These are phyloP conservation scores for Leptoteleia sp. DNA, from an alignment of 1,140 invertebrate genomes.

Conservation along the genomic window DNA sequence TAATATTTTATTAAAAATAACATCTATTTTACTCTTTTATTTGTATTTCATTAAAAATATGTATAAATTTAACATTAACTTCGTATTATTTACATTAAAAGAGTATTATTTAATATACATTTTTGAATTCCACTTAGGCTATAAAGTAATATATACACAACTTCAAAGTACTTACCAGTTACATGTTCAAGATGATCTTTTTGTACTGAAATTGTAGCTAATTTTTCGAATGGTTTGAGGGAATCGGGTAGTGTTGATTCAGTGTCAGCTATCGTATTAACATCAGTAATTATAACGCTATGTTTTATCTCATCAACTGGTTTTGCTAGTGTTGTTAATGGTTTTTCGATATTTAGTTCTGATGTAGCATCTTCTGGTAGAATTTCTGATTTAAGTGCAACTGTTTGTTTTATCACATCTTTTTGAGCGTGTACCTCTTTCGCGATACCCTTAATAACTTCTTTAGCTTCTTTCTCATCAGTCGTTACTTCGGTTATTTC, in stretches of 20 bases:
- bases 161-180: conserved; percentile 80
- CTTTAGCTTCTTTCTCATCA: conserved; percentile 75
- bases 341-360: conserved; percentile 73
- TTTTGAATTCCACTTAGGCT: no score
- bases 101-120: no score
- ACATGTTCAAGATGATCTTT: conserved; percentile 77
- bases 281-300: conserved; percentile 81
- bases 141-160: no score
- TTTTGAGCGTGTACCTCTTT: conserved; percentile 75
- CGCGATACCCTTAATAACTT: conserved; percentile 75
- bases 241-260: conserved; percentile 78
- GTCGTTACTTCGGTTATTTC: conserved; percentile 73
- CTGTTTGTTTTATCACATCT: conserved; percentile 74
- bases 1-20: no score
- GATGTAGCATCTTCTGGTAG: conserved; percentile 69
- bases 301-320: conserved; percentile 77
- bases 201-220: conserved; percentile 71
- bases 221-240: conserved; percentile 72
- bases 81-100: no score
- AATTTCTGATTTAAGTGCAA: conserved; percentile 73
- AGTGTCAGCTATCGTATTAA: conserved; percentile 78
- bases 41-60: no score
- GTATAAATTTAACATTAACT: no score
- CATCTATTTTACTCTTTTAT: no score
- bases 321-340: conserved; percentile 71